Conservation (phyloP, 2,797 vertebrate species). For the Telmatherina bonti region DNA sequence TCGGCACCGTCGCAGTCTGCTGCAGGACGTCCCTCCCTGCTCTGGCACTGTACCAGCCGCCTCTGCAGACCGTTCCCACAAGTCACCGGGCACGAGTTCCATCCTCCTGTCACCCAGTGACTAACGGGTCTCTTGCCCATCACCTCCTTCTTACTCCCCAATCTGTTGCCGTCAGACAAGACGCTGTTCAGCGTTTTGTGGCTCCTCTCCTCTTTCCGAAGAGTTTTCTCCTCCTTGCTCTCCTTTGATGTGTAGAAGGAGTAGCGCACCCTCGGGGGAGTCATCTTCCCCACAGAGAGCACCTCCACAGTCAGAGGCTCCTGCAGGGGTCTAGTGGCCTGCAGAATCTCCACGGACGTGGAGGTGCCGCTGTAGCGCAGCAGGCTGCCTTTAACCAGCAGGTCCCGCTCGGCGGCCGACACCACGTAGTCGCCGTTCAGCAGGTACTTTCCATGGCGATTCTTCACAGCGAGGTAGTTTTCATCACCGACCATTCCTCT, state of each 20-base stretch:
- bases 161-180: slow-evolving; percentile 76
- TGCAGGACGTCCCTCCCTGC: slow-evolving; percentile 79
- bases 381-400: slow-evolving; percentile 91
- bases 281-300: slow-evolving; percentile 96
- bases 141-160: slow-evolving; percentile 57
- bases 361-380: slow-evolving; percentile 94
- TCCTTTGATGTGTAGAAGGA: slow-evolving; percentile 92
- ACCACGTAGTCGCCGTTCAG: slow-evolving; percentile 97
- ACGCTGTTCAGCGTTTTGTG: slow-evolving; percentile 85
- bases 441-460: slow-evolving; percentile 90
- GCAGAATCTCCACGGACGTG: slow-evolving; percentile 89
- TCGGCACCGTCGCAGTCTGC: slow-evolving; percentile 82
- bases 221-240: slow-evolving; percentile 86
- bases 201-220: slow-evolving; percentile 81
- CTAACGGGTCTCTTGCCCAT: slow-evolving; percentile 72
- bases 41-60: slow-evolving; percentile 88
- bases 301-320: slow-evolving; percentile 93
- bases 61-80: slow-evolving; percentile 91
- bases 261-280: slow-evolving; percentile 94
- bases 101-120: slow-evolving; percentile 88
- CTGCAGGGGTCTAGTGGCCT: slow-evolving; percentile 89
- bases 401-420: slow-evolving; percentile 91
- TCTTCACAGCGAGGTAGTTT: slow-evolving; percentile 96
- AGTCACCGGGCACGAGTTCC: slow-evolving; percentile 90
- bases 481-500: slow-evolving; percentile 92